Evolutionary conservation across 2,113 vertebrate species (phyloP).

Genomic region (Cyanistes caeruleus): DNA sequence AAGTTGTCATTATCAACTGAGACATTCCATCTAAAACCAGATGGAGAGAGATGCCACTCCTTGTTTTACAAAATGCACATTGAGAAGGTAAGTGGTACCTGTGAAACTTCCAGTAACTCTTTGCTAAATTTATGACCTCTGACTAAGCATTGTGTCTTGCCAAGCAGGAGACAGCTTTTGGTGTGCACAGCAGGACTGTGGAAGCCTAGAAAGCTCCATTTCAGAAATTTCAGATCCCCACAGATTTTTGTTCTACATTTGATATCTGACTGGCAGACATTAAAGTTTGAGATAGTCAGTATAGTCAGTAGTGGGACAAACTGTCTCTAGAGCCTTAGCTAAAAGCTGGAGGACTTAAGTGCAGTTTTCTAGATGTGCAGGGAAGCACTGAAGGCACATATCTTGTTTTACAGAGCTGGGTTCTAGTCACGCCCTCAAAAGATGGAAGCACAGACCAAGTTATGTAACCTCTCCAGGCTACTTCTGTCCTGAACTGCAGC

Average conservation of each 20-base stretch:
- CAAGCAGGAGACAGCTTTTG: background rate
- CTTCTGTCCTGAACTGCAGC: background rate
- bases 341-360: background rate
- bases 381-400: background rate
- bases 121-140: background rate
- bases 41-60: background rate
- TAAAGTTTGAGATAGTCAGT: background rate
- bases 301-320: background rate
- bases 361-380: background rate
- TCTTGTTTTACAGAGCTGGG: background rate
- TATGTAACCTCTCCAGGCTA: background rate
- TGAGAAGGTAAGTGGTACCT: background rate
- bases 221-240: background rate
- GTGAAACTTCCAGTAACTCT: background rate
- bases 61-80: background rate
- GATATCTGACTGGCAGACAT: background rate
- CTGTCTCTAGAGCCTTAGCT: background rate
- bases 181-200: accelerated
- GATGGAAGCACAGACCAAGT: background rate
- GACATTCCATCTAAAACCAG: background rate
- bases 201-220: background rate
- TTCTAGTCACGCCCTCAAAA: background rate
- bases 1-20: background rate
- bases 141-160: background rate
- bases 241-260: background rate